A percentile compares a stretch with the other conserved stretches of the same genome.
Conservation (phyloP, 2,888 invertebrate genomes). For the Drosophila neonasuta region DNA sequence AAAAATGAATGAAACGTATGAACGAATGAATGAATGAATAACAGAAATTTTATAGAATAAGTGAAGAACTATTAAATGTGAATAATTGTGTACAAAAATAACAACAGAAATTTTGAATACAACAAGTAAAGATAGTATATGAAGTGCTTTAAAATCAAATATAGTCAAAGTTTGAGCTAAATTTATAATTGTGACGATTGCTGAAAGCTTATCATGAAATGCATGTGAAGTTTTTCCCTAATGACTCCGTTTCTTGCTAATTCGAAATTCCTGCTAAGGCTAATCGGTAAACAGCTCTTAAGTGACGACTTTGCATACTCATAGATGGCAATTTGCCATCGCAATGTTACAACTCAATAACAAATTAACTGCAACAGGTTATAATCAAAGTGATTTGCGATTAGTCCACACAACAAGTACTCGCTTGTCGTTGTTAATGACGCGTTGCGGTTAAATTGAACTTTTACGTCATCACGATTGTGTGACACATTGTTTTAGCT, state of each 20-base stretch:
- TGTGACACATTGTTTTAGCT: constrained; percentile 33
- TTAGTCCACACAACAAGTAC: constrained; percentile 10
- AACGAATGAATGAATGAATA: too few species aligned
- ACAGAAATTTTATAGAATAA: constrained; percentile 22
- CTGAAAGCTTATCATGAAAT: not conserved
- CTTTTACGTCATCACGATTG: constrained; percentile 37
- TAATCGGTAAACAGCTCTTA: not conserved
- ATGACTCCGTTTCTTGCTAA: not conserved
- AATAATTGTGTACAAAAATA: constrained; percentile 66
- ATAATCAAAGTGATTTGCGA: constrained; percentile 15
- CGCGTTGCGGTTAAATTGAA: constrained; percentile 22
- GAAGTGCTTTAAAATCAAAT: constrained; percentile 1
- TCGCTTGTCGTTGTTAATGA: constrained; percentile 11
- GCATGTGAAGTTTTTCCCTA: not conserved
- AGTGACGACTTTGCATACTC: not conserved
- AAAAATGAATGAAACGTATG: too few species aligned
- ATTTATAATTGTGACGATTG: not conserved
- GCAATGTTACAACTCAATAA: constrained; percentile 24
- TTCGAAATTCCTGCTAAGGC: not conserved
- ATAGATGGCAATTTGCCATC: not conserved
- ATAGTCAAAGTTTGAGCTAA: not conserved
- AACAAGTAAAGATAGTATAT: constrained; percentile 66
- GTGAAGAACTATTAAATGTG: constrained; percentile 62
- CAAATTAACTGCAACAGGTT: constrained; percentile 35
- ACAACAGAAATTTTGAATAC: too few species aligned